Evolutionary conservation across 2,113 vertebrate genomes (phyloP).

Genomic region (Takifugu flavidus): DNA sequence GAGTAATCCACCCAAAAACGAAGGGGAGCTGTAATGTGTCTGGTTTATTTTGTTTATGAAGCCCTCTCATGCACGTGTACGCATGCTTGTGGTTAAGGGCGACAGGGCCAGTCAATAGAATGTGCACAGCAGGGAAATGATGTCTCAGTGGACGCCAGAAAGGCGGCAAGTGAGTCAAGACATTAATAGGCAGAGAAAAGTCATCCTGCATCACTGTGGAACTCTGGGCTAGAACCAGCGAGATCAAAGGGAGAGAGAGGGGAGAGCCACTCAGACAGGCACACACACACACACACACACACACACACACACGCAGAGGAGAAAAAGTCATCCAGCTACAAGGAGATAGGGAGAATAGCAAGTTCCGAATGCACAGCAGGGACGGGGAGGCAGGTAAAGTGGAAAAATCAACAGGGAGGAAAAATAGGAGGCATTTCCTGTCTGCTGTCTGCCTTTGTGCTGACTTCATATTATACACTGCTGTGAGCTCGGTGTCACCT

Average conservation of each 20-base stretch:
- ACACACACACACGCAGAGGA: constrained; percentile 17
- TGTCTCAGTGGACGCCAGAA: constrained; percentile 61
- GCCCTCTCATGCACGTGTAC: not conserved
- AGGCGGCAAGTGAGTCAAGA: constrained; percentile 64
- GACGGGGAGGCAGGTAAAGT: constrained; percentile 47
- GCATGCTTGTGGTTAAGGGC: constrained; percentile 36
- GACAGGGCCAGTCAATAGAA: constrained; percentile 54
- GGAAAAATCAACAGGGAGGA: constrained; percentile 50
- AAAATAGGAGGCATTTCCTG: constrained; percentile 60
- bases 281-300: constrained; percentile 49
- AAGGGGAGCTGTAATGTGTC: too few relatives aligned
- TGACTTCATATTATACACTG: constrained; percentile 56
- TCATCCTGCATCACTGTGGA: constrained; percentile 62
- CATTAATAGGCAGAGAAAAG: constrained; percentile 69
- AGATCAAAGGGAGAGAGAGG: constrained; percentile 60
- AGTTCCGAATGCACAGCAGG: constrained; percentile 56
- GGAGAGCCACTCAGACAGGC: constrained; percentile 20
- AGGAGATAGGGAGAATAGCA: constrained; percentile 61
- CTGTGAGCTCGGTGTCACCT: constrained; percentile 56
- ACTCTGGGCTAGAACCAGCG: constrained; percentile 56
- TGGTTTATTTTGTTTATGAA: not conserved
- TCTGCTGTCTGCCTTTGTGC: constrained; percentile 63
- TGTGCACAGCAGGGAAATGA: constrained; percentile 41
- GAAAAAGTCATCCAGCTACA: constrained; percentile 61
- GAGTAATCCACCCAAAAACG: too few relatives aligned